Evolutionary conservation across 1,140 invertebrate genomes (phyloP).

Genomic region (Rhopalosiphum padi): DNA sequence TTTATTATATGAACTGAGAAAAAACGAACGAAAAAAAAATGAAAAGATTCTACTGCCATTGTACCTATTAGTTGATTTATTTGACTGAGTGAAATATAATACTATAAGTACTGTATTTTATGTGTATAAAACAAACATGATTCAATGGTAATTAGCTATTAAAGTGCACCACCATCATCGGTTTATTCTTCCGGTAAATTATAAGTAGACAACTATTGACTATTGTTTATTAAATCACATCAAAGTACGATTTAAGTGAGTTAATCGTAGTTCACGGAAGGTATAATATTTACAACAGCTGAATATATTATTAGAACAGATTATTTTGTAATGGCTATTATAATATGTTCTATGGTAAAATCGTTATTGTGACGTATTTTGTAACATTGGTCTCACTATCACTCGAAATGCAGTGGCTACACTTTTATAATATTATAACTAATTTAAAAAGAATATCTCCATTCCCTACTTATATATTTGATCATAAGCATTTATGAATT

Average conservation of each 20-base stretch:
- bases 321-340: background rate
- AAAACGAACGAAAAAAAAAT: background rate
- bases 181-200: background rate
- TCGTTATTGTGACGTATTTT: background rate
- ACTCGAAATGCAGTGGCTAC: background rate
- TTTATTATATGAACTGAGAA: background rate
- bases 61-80: background rate
- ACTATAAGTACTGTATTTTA: background rate
- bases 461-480: too few relatives aligned
- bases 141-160: background rate
- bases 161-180: background rate
- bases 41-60: background rate
- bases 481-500: too few relatives aligned
- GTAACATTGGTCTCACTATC: background rate
- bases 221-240: background rate
- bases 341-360: background rate
- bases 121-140: background rate
- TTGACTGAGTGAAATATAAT: background rate
- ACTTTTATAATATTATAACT: too few relatives aligned
- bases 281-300: background rate
- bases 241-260: background rate
- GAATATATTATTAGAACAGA: background rate
- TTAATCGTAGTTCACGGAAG: background rate
- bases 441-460: too few relatives aligned
- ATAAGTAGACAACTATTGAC: background rate